A percentile compares a stretch with the other conserved stretches of the same genome.
These are phyloP conservation scores for Euwallacea similis DNA, from an alignment of 1,140 invertebrate genomes.

Conservation along the genomic window DNA sequence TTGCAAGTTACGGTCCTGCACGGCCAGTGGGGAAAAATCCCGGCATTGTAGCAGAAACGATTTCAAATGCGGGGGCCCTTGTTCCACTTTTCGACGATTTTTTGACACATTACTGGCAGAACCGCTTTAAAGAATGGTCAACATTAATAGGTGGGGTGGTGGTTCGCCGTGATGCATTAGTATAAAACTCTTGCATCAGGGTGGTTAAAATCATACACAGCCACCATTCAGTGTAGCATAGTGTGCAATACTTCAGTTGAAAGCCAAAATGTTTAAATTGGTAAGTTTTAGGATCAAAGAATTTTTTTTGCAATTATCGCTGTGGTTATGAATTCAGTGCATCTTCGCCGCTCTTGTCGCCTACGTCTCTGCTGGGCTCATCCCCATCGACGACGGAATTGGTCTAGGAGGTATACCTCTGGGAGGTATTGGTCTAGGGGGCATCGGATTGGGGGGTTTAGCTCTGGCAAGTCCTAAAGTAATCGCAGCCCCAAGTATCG, in stretches of 20 bases:
- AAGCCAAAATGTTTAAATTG: slow-evolving; percentile 33
- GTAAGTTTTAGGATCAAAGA: slow-evolving; percentile 10
- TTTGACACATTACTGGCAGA: slow-evolving; percentile 16
- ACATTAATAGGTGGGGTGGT: slow-evolving; percentile 1
- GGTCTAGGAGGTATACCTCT: slow-evolving; percentile 1
- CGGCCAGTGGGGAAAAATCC: neutral
- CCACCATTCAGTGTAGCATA: neutral
- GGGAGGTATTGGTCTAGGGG: slow-evolving; percentile 1
- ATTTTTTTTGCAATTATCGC: neutral
- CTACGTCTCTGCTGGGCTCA: slow-evolving; percentile 31
- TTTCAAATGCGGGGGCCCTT: slow-evolving; percentile 21
- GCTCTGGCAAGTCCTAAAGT: slow-evolving; percentile 32
- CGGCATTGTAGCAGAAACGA: slow-evolving; percentile 7
- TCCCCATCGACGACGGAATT: slow-evolving; percentile 18
- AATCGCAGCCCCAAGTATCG: slow-evolving; percentile 25
- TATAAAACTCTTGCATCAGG: slow-evolving; percentile 21
- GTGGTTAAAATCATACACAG: slow-evolving; percentile 3
- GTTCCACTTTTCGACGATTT: slow-evolving; percentile 21
- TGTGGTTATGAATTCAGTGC: slow-evolving; percentile 11
- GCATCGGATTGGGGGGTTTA: slow-evolving; percentile 4
- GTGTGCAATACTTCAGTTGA: neutral
- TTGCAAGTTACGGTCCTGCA: too few species aligned
- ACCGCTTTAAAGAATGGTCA: slow-evolving; percentile 4
- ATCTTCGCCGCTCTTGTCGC: slow-evolving; percentile 29
- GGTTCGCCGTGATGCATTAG: slow-evolving; percentile 4